Evolutionary conservation across 2,113 vertebrate species (phyloP).

Genomic region (Scomber scombrus): DNA sequence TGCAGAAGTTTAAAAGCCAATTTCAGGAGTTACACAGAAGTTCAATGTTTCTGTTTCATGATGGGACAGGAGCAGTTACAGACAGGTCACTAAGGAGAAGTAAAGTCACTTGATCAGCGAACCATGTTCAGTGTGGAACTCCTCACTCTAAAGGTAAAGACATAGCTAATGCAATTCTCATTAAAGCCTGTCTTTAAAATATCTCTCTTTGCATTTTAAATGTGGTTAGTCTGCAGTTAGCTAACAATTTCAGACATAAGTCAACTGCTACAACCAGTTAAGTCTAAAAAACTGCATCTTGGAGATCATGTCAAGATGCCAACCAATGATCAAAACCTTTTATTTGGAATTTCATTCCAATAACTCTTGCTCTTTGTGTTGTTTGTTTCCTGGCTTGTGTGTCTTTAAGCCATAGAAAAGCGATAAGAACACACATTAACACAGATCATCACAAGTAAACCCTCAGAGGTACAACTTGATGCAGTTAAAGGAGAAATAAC

Average conservation of each 20-base stretch:
- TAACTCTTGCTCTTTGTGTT: constrained; percentile 41
- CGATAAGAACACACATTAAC: constrained; percentile 80
- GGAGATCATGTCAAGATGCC: constrained; percentile 32
- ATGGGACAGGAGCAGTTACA: constrained; percentile 35
- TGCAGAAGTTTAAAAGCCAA: constrained; percentile 39
- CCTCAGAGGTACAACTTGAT: constrained; percentile 83
- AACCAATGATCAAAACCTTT: constrained; percentile 48
- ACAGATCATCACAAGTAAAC: constrained; percentile 77
- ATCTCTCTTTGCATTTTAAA: constrained; percentile 14
- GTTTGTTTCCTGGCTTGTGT: constrained; percentile 64
- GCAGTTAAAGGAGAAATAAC: constrained; percentile 85
- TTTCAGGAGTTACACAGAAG: constrained; percentile 33
- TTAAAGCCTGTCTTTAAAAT: constrained; percentile 29
- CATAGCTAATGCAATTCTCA: constrained; percentile 12
- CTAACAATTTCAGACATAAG: constrained; percentile 11
- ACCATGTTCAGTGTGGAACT: constrained; percentile 31
- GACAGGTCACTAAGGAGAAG: constrained; percentile 46
- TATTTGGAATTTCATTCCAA: constrained; percentile 65
- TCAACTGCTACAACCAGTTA: neutral
- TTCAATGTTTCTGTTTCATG: constrained; percentile 37
- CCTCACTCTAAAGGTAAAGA: constrained; percentile 27
- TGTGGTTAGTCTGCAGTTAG: neutral
- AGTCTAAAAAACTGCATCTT: constrained; percentile 18
- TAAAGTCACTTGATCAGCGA: constrained; percentile 49
- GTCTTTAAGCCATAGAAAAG: constrained; percentile 76